A percentile compares a stretch with the other conserved stretches of the same genome.
Conservation (phyloP, 2,888 invertebrate genomes). For the Drosophila falleni region DNA sequence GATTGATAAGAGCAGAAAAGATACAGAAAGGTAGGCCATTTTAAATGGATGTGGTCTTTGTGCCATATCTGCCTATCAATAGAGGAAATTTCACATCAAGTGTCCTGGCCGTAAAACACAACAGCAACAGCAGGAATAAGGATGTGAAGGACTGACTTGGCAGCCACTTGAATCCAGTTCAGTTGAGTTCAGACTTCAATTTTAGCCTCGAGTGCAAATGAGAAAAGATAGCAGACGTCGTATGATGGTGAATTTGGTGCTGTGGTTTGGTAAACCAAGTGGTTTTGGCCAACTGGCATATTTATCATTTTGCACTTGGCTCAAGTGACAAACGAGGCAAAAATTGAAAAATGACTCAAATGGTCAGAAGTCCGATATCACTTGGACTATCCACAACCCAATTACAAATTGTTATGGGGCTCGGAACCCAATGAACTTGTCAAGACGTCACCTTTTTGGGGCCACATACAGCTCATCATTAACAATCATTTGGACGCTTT, state of each 20-base stretch:
- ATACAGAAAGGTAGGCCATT: constrained; percentile 41
- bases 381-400: constrained; percentile 44
- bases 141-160: constrained; percentile 29
- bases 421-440: constrained; percentile 50
- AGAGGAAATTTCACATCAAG: constrained; percentile 68
- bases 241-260: neutral
- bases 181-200: constrained; percentile 28
- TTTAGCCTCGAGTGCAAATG: constrained; percentile 70
- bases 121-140: constrained; percentile 22
- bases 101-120: constrained; percentile 61
- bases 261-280: constrained; percentile 26
- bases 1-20: constrained; percentile 6
- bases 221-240: constrained; percentile 62
- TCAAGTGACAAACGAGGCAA: constrained; percentile 66
- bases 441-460: constrained; percentile 39
- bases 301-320: constrained; percentile 75
- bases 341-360: constrained; percentile 69
- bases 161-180: constrained; percentile 56
- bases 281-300: constrained; percentile 31
- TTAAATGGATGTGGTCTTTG: constrained; percentile 42
- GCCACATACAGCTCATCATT: constrained; percentile 35
- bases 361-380: constrained; percentile 20
- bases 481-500: constrained; percentile 42
- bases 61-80: constrained; percentile 49
- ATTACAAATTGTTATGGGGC: constrained; percentile 60